Evolutionary conservation across 2,113 vertebrate species (phyloP).

Genomic region (Vidua macroura): DNA sequence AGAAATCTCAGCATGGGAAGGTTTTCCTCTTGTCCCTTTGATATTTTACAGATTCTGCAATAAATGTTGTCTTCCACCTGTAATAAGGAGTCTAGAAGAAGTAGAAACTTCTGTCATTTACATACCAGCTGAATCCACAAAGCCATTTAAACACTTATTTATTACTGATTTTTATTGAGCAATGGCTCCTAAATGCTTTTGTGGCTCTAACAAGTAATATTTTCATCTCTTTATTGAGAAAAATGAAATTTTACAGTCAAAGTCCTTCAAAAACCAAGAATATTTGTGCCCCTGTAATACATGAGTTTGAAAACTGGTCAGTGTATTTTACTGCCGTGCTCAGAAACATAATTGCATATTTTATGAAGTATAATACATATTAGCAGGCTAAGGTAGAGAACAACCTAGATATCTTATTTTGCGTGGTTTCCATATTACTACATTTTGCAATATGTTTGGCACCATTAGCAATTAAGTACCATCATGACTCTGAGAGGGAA

Average conservation of each 20-base stretch:
- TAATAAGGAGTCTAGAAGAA: background rate
- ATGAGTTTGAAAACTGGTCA: slow-evolving; percentile 18
- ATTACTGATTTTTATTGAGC: background rate
- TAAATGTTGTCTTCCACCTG: background rate
- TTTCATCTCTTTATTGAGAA: background rate
- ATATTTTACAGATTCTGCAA: background rate
- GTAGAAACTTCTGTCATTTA: background rate
- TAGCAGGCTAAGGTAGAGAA: background rate
- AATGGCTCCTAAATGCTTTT: background rate
- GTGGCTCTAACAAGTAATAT: background rate
- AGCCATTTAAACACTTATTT: background rate
- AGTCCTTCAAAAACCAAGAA: slow-evolving; percentile 12
- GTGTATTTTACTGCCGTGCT: background rate
- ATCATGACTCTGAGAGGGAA: background rate
- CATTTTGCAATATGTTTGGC: slow-evolving; percentile 13
- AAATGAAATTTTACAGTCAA: background rate
- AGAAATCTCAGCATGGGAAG: background rate
- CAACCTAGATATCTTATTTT: slow-evolving; percentile 12
- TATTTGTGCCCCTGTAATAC: background rate
- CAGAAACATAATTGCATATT: slow-evolving; percentile 21
- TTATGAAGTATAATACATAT: slow-evolving; percentile 31
- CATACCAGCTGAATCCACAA: background rate
- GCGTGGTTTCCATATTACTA: background rate
- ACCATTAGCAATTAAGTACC: background rate
- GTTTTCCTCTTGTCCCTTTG: background rate